These are phyloP conservation scores for Neogale vison DNA, from an alignment of 2,113 vertebrate genomes.

Conservation along the genomic window DNA sequence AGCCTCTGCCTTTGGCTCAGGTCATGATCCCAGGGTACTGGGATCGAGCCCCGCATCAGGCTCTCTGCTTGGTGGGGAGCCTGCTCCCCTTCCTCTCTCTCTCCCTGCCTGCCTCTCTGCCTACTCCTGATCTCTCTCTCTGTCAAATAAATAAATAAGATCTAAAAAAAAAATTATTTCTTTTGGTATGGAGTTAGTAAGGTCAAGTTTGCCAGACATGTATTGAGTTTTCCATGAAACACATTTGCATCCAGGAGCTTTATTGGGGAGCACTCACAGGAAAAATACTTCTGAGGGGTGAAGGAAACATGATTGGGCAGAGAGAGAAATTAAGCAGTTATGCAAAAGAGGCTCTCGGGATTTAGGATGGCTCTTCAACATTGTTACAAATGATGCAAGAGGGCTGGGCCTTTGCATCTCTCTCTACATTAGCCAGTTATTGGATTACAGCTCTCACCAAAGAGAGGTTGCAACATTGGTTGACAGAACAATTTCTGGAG, in stretches of 20 bases:
- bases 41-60: no score
- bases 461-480: neutral
- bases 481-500: neutral
- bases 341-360: neutral
- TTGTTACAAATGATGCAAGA: neutral
- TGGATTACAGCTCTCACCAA: neutral
- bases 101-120: no score
- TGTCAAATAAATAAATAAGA: no score
- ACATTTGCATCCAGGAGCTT: neutral
- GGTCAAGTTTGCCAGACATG: neutral
- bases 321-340: neutral
- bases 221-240: neutral
- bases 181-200: neutral
- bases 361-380: neutral
- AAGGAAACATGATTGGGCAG: neutral
- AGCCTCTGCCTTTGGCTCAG: no score
- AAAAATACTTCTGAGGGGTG: neutral
- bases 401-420: neutral
- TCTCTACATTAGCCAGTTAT: neutral
- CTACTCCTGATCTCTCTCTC: no score
- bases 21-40: no score
- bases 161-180: neutral
- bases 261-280: neutral
- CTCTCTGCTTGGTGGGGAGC: no score
- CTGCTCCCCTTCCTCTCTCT: no score